Conservation (phyloP, 1,140 invertebrate species). For the Araneus ventricosus region DNA sequence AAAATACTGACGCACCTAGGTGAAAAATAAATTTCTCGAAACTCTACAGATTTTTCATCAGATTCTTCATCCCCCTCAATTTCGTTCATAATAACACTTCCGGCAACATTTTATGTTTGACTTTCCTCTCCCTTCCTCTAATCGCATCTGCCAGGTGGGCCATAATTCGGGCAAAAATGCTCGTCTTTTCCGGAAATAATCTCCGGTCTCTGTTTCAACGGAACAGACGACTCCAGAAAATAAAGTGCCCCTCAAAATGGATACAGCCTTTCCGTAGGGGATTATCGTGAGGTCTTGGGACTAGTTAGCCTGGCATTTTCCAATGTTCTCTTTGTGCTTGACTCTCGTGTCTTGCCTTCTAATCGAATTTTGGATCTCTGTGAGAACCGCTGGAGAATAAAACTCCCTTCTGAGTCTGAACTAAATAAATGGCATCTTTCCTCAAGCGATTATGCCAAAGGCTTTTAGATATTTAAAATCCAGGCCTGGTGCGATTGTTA, state of each 20-base stretch:
- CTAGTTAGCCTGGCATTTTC: not conserved
- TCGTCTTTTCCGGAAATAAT: constrained; percentile 19
- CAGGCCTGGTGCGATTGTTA: not conserved
- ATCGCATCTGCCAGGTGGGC: not conserved
- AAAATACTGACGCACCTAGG: no score
- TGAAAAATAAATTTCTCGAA: no score
- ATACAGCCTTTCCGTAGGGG: constrained; percentile 13
- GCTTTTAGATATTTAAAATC: not conserved
- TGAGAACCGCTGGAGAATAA: not conserved
- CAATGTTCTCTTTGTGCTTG: not conserved
- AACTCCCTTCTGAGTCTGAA: not conserved
- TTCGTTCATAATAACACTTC: not conserved
- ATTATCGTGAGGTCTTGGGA: not conserved
- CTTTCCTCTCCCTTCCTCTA: not conserved
- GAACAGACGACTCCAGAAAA: constrained; percentile 29
- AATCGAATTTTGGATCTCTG: not conserved
- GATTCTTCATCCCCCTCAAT: not conserved
- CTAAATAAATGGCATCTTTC: not conserved
- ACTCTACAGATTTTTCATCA: not conserved
- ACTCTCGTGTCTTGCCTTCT: not conserved
- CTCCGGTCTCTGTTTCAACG: not conserved
- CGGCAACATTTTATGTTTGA: not conserved
- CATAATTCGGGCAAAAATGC: not conserved
- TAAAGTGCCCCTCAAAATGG: constrained; percentile 37
- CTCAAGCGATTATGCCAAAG: not conserved